Evolutionary conservation across 2,113 vertebrate species (phyloP), one percentile per base, ranked within the genome.

Genomic region (Cyphomyrus discorhynchus): DNA sequence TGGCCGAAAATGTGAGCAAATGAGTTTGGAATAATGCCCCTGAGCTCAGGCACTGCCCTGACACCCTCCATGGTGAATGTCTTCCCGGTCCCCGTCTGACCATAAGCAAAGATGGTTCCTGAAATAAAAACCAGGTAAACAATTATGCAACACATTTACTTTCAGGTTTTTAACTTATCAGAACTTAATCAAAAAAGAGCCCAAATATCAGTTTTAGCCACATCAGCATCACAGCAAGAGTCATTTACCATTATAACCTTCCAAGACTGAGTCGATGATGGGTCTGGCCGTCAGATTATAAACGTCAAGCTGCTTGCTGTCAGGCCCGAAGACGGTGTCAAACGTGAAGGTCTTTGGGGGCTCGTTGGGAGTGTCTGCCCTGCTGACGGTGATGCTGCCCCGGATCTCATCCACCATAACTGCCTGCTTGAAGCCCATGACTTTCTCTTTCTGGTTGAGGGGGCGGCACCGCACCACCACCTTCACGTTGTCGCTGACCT

Each of bases 1-100:
- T 99, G 98, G 90, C 98, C 98, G 95, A 99, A 99, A 92, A 99
- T 94, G 90, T 99, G 98, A 92, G 98, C 98, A 94, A 99, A 99
- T 45, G 98, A 99, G 94, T 99, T 99, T n/a, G 98, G 98, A 89
- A 99, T 99, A 91, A 99, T 99, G 89, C 98, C 98, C 95, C 98
- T 94, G 74, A 99, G 98, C 90, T 99, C 98, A 89, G 98, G 98
- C 91, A 99, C 97, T 31, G 97, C 97, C 92, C 98, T 96, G 83
- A 99, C 97, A 4, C 98, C 98, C 94, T 99, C 98, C 98, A 99
- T 99, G 66, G 98, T 99, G 93, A 99, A 99, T 0, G 98, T 99
- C 95, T 99, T 99, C 70, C 98, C 98, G 87, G 98, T 99, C 92
- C 98, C 98, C 86, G 98, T 99, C 93, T 99, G 98, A 24, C 98